These are phyloP conservation scores for Anarhynchus alexandrinus DNA, from an alignment of 2,113 vertebrate species.

Conservation along the genomic window DNA sequence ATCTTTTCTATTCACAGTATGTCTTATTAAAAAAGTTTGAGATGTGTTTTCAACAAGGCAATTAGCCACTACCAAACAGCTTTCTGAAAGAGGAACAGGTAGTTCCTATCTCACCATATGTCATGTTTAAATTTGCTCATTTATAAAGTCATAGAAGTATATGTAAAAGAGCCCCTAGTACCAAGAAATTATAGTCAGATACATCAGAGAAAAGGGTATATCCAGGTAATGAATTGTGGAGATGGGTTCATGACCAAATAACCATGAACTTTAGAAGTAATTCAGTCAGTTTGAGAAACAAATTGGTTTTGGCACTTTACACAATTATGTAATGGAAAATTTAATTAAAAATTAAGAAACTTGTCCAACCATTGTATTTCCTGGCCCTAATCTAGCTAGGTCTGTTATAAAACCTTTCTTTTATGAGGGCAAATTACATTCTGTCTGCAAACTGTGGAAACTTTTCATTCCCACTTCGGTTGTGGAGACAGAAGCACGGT, in stretches of 20 bases:
- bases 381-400: not conserved
- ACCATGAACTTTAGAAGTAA: not conserved
- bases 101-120: not conserved
- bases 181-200: not conserved
- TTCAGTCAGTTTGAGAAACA: not conserved
- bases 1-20: not conserved
- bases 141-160: not conserved
- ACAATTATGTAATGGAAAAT: not conserved
- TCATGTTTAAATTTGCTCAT: not conserved
- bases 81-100: not conserved
- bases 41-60: not conserved
- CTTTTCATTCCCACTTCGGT: not conserved
- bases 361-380: not conserved
- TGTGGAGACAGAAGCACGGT: not conserved
- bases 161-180: not conserved
- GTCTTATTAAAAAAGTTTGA: not conserved
- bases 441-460: not conserved
- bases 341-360: conserved; percentile 27
- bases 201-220: not conserved
- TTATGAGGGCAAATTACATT: not conserved
- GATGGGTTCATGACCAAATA: not conserved
- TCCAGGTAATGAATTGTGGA: not conserved
- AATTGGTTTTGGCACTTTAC: not conserved
- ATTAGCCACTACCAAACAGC: not conserved
- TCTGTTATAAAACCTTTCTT: not conserved